Conservation (phyloP, 1,140 invertebrate genomes). For the Halictus rubicundus region DNA sequence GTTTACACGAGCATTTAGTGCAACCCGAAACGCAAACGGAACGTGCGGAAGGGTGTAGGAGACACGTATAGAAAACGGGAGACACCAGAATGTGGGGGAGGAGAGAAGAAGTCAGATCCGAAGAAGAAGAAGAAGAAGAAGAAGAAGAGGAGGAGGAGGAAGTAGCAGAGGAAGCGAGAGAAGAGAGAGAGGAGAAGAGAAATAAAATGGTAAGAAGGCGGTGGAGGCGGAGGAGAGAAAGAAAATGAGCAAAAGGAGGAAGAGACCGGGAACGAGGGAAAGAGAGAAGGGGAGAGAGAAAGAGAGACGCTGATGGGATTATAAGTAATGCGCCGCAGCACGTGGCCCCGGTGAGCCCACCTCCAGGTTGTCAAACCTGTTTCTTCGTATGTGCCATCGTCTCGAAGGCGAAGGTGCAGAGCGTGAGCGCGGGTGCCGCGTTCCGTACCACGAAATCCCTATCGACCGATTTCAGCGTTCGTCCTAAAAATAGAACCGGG, state of each 20-base stretch:
- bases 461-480: constrained; percentile 60
- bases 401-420: constrained; percentile 66
- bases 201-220: constrained; percentile 7
- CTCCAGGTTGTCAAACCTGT: constrained; percentile 80
- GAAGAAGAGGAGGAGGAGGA: constrained; percentile 45
- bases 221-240: not conserved
- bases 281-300: constrained; percentile 48
- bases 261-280: constrained; percentile 41
- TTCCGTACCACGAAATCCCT: constrained; percentile 60
- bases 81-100: constrained; percentile 35
- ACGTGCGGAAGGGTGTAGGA: constrained; percentile 41
- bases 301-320: constrained; percentile 65
- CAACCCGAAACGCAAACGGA: constrained; percentile 31
- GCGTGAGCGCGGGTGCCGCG: constrained; percentile 62
- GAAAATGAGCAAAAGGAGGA: constrained; percentile 27
- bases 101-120: constrained; percentile 48
- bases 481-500: constrained; percentile 48
- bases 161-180: constrained; percentile 34
- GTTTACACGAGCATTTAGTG: constrained; percentile 34
- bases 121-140: constrained; percentile 47
- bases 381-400: constrained; percentile 70
- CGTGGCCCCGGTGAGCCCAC: constrained; percentile 75
- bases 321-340: constrained; percentile 77
- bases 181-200: constrained; percentile 47
- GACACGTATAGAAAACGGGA: constrained; percentile 29